phyloP scores from a whole-genome alignment of 35 echinoderm and acorn worm species.

The Lytechinus pictus region DNA sequence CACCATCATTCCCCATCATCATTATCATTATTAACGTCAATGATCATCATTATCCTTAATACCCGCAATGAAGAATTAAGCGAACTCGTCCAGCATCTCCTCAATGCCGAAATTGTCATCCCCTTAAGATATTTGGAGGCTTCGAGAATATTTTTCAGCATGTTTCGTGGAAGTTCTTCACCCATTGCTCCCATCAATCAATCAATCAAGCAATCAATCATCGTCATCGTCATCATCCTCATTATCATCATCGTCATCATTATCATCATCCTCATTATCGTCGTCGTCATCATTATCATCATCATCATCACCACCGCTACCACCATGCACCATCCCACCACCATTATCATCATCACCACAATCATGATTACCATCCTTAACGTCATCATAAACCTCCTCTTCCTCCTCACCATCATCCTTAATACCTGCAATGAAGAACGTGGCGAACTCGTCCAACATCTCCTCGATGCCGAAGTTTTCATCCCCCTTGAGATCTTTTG shows the following conservation, averaged over 20 bases:
- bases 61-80: conserved; percentile 39
- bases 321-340: background rate
- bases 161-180: background rate
- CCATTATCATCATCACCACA: background rate
- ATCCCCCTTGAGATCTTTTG: background rate
- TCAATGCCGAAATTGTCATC: conserved; percentile 28
- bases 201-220: no score
- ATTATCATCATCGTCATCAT: background rate
- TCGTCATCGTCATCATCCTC: background rate
- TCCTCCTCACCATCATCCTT: background rate
- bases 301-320: background rate
- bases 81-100: conserved; percentile 41
- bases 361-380: background rate
- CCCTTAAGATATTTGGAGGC: background rate
- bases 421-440: conserved; percentile 44
- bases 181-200: background rate
- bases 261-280: background rate
- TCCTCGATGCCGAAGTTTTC: conserved; percentile 27
- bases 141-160: conserved; percentile 17
- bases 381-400: background rate
- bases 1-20: background rate
- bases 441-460: conserved; percentile 48
- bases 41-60: background rate
- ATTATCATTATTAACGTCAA: background rate
- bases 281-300: background rate